Conservation (phyloP, 1,140 invertebrate genomes). For the Drosophila erecta region DNA sequence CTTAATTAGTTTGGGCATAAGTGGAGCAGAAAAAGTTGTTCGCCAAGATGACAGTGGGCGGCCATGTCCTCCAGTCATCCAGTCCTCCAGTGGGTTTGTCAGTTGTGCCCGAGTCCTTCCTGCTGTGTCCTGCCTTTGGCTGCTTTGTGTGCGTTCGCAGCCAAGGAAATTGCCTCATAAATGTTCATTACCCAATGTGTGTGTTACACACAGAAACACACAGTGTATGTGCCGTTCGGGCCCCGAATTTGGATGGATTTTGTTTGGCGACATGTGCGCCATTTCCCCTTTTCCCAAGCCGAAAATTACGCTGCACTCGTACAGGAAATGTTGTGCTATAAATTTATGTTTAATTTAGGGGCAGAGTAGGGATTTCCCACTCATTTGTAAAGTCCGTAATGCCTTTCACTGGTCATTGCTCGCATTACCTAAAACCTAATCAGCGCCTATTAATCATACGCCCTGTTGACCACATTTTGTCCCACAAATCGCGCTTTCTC, state of each 20-base stretch:
- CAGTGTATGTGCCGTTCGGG: constrained; percentile 15
- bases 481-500: constrained; percentile 24
- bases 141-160: constrained; percentile 44
- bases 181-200: constrained; percentile 74
- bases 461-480: constrained; percentile 53
- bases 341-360: constrained; percentile 34
- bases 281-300: constrained; percentile 17
- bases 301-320: constrained; percentile 16
- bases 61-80: constrained; percentile 32
- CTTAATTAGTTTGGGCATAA: constrained; percentile 83
- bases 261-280: constrained; percentile 24
- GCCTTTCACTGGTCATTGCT: constrained; percentile 7
- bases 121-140: constrained; percentile 5
- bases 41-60: constrained; percentile 42
- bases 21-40: constrained; percentile 80
- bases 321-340: constrained; percentile 30
- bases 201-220: too few species aligned
- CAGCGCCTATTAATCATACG: constrained; percentile 64
- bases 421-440: constrained; percentile 28
- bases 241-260: constrained; percentile 38
- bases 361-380: constrained; percentile 10
- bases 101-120: constrained; percentile 39
- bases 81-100: constrained; percentile 53
- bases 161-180: constrained; percentile 82
- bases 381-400: neutral